These are phyloP conservation scores for Brachionus paranguensis DNA, from an alignment of 1,140 invertebrate species.

Conservation along the genomic window DNA sequence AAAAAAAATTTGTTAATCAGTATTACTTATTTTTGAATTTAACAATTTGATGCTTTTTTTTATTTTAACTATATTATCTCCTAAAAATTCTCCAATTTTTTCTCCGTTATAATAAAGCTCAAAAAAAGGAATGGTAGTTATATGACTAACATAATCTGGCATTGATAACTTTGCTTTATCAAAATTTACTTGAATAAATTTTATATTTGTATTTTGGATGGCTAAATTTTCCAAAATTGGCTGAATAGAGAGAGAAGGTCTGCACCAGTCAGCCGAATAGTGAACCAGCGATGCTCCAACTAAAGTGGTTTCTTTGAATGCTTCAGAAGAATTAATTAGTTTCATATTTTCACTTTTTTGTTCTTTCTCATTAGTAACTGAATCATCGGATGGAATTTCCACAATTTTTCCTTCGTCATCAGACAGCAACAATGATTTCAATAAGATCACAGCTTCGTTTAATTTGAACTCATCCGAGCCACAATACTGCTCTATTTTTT, in stretches of 20 bases:
- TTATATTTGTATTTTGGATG: background rate
- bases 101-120: background rate
- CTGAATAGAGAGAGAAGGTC: background rate
- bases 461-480: background rate
- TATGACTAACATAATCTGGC: background rate
- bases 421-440: background rate
- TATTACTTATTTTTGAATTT: background rate
- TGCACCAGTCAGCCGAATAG: constrained; percentile 5
- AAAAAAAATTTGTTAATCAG: no score
- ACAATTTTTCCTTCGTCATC: background rate
- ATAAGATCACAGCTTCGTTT: background rate
- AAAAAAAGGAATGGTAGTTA: background rate
- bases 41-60: background rate
- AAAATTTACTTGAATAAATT: constrained; percentile 10
- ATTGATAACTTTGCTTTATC: background rate
- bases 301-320: background rate
- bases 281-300: background rate
- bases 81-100: background rate
- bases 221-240: constrained; percentile 18
- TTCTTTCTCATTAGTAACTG: background rate
- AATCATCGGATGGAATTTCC: background rate
- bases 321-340: background rate
- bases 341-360: background rate
- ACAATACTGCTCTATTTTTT: background rate
- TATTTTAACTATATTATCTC: background rate